Evolutionary conservation across 2,888 invertebrate genomes (phyloP).

Genomic region (Cheilosia vulpina): DNA sequence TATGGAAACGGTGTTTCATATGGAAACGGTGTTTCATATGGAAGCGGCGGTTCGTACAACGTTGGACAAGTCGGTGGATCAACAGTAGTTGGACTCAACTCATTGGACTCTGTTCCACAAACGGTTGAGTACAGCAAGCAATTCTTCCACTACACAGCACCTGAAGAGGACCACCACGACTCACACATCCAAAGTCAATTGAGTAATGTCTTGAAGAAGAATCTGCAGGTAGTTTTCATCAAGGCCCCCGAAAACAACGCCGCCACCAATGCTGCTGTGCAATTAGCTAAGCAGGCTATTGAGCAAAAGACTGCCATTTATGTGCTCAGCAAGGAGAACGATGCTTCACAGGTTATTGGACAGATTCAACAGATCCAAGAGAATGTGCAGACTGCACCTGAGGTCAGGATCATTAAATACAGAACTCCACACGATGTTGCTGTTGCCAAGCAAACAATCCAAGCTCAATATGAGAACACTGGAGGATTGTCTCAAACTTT

Average conservation of each 20-base stretch:
- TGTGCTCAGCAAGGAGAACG: constrained; percentile 81
- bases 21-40: background rate
- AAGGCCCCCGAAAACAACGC: constrained; percentile 81
- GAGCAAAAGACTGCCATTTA: constrained; percentile 82
- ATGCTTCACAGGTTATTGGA: constrained; percentile 79
- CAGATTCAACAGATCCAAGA: constrained; percentile 76
- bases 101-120: constrained; percentile 49
- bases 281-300: constrained; percentile 80
- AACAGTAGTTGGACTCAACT: constrained; percentile 55
- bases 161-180: constrained; percentile 76
- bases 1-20: background rate
- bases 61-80: constrained; percentile 15
- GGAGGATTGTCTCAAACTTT: constrained; percentile 70
- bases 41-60: background rate
- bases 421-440: constrained; percentile 76
- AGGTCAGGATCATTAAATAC: constrained; percentile 77
- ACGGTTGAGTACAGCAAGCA: constrained; percentile 76
- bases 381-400: constrained; percentile 74
- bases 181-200: constrained; percentile 69
- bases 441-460: constrained; percentile 74
- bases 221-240: constrained; percentile 81
- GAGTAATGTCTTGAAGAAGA: constrained; percentile 77
- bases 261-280: constrained; percentile 80
- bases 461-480: constrained; percentile 75
- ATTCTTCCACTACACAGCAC: constrained; percentile 79